phyloP scores from a whole-genome alignment of 1,140 invertebrate species.

The Mamestra configurata region DNA sequence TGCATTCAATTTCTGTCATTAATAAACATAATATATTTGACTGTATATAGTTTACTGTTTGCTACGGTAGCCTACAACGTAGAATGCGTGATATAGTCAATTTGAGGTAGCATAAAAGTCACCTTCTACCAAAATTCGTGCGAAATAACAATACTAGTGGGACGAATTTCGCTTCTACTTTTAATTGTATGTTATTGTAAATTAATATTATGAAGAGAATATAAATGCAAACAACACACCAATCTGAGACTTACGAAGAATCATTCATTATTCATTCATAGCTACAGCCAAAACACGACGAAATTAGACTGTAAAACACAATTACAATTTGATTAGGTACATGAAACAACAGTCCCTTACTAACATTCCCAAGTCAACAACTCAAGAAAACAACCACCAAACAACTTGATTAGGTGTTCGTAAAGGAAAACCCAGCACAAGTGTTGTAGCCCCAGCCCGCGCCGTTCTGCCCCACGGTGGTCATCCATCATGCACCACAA shows the following conservation, averaged over 20 bases:
- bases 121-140: not conserved
- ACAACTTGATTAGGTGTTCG: slow-evolving; percentile 17
- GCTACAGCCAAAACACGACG: not conserved
- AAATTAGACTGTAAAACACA: not conserved
- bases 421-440: slow-evolving; percentile 1
- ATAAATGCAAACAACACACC: not conserved
- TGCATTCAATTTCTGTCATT: too few species aligned
- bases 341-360: too few species aligned
- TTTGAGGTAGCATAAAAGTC: not conserved
- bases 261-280: not conserved
- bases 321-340: not conserved
- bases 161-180: not conserved
- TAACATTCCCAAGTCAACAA: not conserved
- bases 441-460: slow-evolving; percentile 15
- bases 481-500: slow-evolving; percentile 60
- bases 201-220: not conserved
- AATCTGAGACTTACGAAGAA: not conserved
- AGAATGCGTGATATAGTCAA: too few species aligned
- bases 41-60: too few species aligned
- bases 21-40: too few species aligned
- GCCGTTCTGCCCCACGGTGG: slow-evolving; percentile 29
- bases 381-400: slow-evolving; percentile 28
- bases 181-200: too few species aligned
- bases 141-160: not conserved
- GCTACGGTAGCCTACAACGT: too few species aligned